Base-by-base conservation (phyloP, 1,140 invertebrate genomes). In the Procambarus clarkii region DNA sequence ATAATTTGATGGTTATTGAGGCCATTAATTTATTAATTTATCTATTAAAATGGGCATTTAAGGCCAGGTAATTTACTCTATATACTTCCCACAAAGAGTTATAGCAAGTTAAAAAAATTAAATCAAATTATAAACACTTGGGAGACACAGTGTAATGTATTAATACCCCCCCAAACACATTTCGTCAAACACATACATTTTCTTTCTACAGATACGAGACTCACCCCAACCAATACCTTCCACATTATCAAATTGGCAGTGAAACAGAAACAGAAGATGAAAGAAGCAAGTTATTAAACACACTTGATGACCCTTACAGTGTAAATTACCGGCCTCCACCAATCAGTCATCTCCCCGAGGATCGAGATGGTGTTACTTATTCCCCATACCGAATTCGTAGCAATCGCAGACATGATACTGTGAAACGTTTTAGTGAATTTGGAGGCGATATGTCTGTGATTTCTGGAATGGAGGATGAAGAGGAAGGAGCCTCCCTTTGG, bases 161-260 rank as follows among this genome's bases (percentile, higher is more conserved):
- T 46, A 2, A 50, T 45, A 54, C 50, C 50, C 93, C 77, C 92
- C 93, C 93, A 87, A 92, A 94, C 91, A 93, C 94, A 94, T 93
- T 95, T 95, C 92, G 94, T 94, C 93, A 94, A 93, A 93, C 93
- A 85, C 87, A 94, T 92, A 93, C 93, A 94, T 89, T 94, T 92
- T 86, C 93, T 96, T 95, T 96, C 88, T 96, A 96, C 92, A 96
- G 96, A 94, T 97, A 97, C 94, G 95, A 97, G 93, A 95, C 97
- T 92, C 97, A 98, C 95, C 97, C 97, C 77, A 97, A 98, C 94
- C 96, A 97, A 84, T 98, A 98, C 95, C 95, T 98, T 93, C 97
- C 97, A 69, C 95, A 96, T 90, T 96, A 97, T 93, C 97, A 96
- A 93, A 96, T 96, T 89, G 96, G 96, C 93, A 96, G 96, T 93